Evolutionary conservation across 2,113 vertebrate genomes (phyloP).

Genomic region (Psammodynastes pulverulentus): DNA sequence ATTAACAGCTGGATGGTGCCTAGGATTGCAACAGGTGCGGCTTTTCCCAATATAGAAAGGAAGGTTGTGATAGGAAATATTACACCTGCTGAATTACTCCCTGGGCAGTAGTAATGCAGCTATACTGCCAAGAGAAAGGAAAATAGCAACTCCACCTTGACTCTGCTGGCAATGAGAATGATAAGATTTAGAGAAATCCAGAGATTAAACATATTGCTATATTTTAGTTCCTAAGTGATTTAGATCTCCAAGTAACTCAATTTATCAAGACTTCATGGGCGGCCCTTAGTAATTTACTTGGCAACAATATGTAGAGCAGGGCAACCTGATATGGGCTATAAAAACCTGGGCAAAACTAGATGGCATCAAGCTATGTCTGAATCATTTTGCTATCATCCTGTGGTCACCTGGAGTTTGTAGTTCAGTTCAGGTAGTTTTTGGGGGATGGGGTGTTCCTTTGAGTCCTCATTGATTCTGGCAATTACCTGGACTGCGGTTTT

Average conservation of each 20-base stretch:
- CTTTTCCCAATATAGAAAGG: background rate
- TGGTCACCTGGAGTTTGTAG: background rate
- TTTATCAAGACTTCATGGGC: background rate
- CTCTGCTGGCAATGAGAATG: background rate
- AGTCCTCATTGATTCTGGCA: background rate
- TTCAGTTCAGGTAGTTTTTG: background rate
- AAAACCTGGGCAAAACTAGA: background rate
- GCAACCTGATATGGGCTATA: background rate
- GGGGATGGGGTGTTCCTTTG: background rate
- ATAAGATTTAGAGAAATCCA: background rate
- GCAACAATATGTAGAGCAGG: background rate
- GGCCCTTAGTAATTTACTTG: background rate
- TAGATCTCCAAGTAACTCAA: background rate
- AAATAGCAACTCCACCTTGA: background rate
- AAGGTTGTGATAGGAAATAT: background rate
- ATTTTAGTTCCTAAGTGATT: background rate
- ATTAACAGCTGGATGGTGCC: background rate
- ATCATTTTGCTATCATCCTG: background rate
- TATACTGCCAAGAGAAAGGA: no score
- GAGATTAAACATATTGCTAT: background rate
- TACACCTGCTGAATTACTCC: background rate
- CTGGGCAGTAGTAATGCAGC: background rate
- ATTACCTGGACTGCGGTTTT: background rate
- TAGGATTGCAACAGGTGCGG: background rate
- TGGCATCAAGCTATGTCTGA: background rate